These are phyloP conservation scores for Germaria angustata DNA, from an alignment of 2,888 invertebrate genomes.

Conservation along the genomic window DNA sequence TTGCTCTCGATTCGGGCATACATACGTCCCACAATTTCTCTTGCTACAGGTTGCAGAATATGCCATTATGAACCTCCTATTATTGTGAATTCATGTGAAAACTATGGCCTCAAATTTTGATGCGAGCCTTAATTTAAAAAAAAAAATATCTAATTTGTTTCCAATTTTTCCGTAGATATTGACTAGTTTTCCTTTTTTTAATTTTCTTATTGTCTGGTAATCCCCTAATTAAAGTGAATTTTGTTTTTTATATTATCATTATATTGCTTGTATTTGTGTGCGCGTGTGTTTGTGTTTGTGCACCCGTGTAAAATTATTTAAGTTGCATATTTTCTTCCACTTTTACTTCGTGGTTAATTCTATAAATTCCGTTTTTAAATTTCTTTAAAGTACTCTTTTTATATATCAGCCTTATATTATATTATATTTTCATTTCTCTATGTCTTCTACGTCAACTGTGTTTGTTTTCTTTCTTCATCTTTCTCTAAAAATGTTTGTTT, in stretches of 20 bases:
- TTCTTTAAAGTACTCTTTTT: slow-evolving; percentile 11
- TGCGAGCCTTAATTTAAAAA: too few relatives aligned
- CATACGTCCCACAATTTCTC: too few relatives aligned
- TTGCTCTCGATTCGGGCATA: too few relatives aligned
- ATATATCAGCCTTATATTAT: neutral
- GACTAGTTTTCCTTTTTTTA: neutral
- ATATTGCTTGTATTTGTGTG: neutral
- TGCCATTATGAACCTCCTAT: too few relatives aligned
- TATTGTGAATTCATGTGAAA: too few relatives aligned
- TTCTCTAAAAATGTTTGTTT: slow-evolving; percentile 37
- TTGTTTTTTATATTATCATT: slow-evolving; percentile 5
- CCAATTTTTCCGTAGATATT: too few relatives aligned
- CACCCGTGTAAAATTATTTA: neutral
- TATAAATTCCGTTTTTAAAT: slow-evolving; percentile 10
- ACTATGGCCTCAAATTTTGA: too few relatives aligned
- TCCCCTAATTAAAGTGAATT: slow-evolving; percentile 40
- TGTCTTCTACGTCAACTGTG: slow-evolving; percentile 5
- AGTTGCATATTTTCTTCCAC: slow-evolving; percentile 36
- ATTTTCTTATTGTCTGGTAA: slow-evolving; percentile 49
- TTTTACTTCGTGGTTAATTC: slow-evolving; percentile 42
- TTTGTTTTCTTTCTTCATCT: slow-evolving; percentile 18
- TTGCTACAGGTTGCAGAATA: too few relatives aligned
- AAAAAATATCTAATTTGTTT: too few relatives aligned
- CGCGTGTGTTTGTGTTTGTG: neutral
- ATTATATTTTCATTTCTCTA: neutral